These are phyloP conservation scores for Cheilosia vernalis DNA, from an alignment of 2,888 invertebrate genomes.

Conservation along the genomic window DNA sequence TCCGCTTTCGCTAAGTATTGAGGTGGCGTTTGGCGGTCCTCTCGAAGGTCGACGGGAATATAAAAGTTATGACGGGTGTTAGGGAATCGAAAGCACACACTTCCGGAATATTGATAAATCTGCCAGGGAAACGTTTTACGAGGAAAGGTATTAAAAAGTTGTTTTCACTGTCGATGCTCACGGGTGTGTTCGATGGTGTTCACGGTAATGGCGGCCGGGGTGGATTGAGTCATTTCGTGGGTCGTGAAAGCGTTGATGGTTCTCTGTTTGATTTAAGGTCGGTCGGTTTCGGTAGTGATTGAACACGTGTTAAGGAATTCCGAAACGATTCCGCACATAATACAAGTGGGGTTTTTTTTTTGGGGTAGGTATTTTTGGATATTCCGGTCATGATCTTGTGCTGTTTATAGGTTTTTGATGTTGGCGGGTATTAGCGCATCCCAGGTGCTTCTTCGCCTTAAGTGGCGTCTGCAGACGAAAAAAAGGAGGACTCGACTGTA, in stretches of 20 bases:
- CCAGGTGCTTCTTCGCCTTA: background rate
- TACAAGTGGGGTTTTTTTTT: background rate
- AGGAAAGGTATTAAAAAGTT: slow-evolving; percentile 37
- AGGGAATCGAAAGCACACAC: slow-evolving; percentile 46
- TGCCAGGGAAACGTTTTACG: slow-evolving; percentile 57
- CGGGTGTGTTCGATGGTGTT: slow-evolving; percentile 18
- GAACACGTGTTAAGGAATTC: slow-evolving; percentile 23
- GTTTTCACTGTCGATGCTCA: background rate
- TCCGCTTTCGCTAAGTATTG: background rate
- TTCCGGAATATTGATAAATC: slow-evolving; percentile 62
- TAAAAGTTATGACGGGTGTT: slow-evolving; percentile 50
- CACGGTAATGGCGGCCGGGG: slow-evolving; percentile 36
- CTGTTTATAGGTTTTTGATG: background rate
- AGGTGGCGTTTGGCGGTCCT: slow-evolving; percentile 38
- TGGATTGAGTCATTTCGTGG: slow-evolving; percentile 28
- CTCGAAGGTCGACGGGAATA: slow-evolving; percentile 7
- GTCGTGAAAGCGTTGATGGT: slow-evolving; percentile 18
- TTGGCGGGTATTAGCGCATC: background rate
- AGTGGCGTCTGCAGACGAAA: background rate
- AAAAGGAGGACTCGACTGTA: too few relatives aligned
- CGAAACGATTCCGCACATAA: background rate
- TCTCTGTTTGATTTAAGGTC: slow-evolving; percentile 25
- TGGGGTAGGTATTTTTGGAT: background rate
- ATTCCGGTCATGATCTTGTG: background rate
- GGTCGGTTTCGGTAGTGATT: background rate